Evolutionary conservation across 2,797 vertebrate species (phyloP).

Genomic region (Synanceia verrucosa): DNA sequence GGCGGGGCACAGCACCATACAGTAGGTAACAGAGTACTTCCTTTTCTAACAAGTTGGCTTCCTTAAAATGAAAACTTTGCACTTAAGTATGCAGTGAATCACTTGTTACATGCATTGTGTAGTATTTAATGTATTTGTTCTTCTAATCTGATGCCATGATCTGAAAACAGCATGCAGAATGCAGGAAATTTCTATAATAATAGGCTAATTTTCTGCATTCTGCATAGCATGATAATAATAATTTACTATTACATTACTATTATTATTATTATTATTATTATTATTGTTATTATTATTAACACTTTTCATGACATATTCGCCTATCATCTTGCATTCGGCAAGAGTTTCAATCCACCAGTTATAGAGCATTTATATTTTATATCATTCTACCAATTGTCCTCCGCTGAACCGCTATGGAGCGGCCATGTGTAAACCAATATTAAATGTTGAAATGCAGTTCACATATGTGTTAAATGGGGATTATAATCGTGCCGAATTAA

Average conservation of each 20-base stretch:
- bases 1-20: neutral
- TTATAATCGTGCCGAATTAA: neutral
- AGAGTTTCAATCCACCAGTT: neutral
- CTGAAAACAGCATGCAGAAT: too few species aligned
- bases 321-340: neutral
- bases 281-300: neutral
- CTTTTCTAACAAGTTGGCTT: slow-evolving; percentile 62
- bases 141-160: neutral
- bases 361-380: neutral
- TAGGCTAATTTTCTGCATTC: too few species aligned
- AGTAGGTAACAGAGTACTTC: slow-evolving; percentile 51
- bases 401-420: neutral
- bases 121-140: neutral
- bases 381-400: neutral
- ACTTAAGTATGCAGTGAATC: neutral
- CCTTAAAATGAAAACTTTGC: slow-evolving; percentile 51
- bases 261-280: too few species aligned
- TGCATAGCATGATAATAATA: too few species aligned
- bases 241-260: too few species aligned
- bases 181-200: too few species aligned
- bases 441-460: neutral
- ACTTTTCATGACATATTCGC: too few species aligned
- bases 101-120: neutral
- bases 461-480: accelerated
- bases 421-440: too few species aligned